A percentile compares a stretch with the other conserved stretches of the same genome.
phyloP scores from a whole-genome alignment of 2,797 vertebrate genomes.

The Clarias fuscus region DNA sequence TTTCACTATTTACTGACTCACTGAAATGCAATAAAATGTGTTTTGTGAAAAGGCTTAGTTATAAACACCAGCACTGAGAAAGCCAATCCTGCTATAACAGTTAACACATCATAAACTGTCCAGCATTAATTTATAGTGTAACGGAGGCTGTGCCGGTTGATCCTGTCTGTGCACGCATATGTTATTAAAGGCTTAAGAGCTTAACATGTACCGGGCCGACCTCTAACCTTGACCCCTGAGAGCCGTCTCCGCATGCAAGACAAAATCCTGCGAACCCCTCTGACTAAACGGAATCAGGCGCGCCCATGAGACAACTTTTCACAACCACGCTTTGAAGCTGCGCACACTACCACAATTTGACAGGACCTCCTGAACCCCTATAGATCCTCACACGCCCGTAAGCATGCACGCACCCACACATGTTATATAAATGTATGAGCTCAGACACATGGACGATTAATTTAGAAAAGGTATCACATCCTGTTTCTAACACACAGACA shows the following conservation, averaged over 20 bases:
- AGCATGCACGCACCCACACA: not conserved
- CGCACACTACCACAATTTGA: conserved; percentile 22
- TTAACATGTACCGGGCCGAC: conserved; percentile 61
- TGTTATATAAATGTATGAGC: not conserved
- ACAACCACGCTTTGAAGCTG: conserved; percentile 49
- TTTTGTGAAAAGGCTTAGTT: not conserved
- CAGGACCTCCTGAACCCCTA: conserved; percentile 1
- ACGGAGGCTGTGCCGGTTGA: not conserved
- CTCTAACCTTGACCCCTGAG: conserved; percentile 47
- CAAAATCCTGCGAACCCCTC: conserved; percentile 36
- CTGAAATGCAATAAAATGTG: not conserved
- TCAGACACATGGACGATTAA: conserved; percentile 6
- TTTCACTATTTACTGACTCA: not conserved
- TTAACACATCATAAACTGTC: not conserved
- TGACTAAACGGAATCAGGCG: conserved; percentile 46
- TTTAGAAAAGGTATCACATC: not conserved
- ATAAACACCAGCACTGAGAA: not conserved
- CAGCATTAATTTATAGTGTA: not conserved
- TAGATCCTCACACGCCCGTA: not conserved
- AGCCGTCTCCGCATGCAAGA: conserved; percentile 49
- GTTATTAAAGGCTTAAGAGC: conserved; percentile 74
- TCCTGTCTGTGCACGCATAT: conserved; percentile 66
- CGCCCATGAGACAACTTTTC: conserved; percentile 48
- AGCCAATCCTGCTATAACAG: not conserved
- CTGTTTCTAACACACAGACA: not conserved